Evolutionary conservation across 1,140 invertebrate species (phyloP), one percentile per base, ranked within the genome.

Genomic region (Drosophila simulans): DNA sequence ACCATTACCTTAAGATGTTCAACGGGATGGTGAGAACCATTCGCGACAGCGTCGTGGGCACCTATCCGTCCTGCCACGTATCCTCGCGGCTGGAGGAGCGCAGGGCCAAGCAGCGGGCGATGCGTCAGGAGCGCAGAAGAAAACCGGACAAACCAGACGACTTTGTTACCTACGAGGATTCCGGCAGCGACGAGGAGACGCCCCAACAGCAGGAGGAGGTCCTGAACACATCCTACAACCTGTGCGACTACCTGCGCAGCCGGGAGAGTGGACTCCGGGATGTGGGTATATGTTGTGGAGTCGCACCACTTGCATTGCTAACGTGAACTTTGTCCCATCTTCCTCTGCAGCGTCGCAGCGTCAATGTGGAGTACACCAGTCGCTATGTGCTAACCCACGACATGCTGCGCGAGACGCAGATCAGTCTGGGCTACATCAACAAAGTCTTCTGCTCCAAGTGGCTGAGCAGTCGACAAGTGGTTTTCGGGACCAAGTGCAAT

Each of bases 401-500:
- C 93, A 95, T 98, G 94, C 95, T 97, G 79, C 96, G 95, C 91
- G 97, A 98, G 93, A 96, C 96, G 53, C 95, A 96, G 4, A 95
- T 97, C 83, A 95, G 94, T 91, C 93, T 98, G 57, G 96, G 95
- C 80, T 97, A 96, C 91, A 96, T 98, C 93, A 98, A 99, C 93
- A 99, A 99, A 94, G 96, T 99, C 45, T 99, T 99, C 93, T 98
- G 98, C 92, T 98, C 98, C 0, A 96, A 98, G 92, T 99, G 98
- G 98, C 94, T 99, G 15, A 98, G 97, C 84, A 97, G 98, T 93
- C 94, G 97, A 91, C 97, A 98, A 94, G 97, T 99, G 63, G 97
- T 98, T 4, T 97, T 98, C 93, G 98, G 98, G 37, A 98, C 98
- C 27, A 99, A 99, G 92, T 99, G 98, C 92, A 99, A 99, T 93